phyloP scores from a whole-genome alignment of 2,888 invertebrate species.

The Tipula vernalis region DNA sequence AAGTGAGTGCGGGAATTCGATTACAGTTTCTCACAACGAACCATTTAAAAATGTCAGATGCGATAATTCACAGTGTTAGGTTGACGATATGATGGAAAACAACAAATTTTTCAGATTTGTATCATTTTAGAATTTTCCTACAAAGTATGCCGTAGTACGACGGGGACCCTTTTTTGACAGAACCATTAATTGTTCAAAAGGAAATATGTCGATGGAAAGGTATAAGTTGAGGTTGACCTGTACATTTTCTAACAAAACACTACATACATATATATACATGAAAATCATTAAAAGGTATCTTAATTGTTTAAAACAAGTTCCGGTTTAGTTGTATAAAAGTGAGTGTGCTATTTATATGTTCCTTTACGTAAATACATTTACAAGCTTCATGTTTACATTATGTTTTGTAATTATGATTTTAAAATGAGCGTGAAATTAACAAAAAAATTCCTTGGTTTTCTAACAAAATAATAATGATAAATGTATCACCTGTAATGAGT shows the following conservation, averaged over 20 bases:
- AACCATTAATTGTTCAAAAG: too few species aligned
- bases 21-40: too few species aligned
- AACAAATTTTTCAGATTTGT: too few species aligned
- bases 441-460: background rate
- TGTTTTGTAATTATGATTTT: background rate
- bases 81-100: too few species aligned
- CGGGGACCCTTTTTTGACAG: too few species aligned
- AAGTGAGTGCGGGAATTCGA: too few species aligned
- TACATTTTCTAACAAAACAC: background rate
- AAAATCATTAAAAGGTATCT: conserved; percentile 5
- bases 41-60: too few species aligned
- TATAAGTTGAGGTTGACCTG: background rate
- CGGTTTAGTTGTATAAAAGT: background rate
- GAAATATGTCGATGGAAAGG: background rate
- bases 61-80: too few species aligned
- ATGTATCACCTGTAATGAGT: background rate
- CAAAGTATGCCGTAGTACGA: too few species aligned
- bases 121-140: too few species aligned
- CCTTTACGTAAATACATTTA: background rate
- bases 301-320: background rate
- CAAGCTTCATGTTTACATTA: background rate
- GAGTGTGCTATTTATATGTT: background rate
- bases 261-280: background rate
- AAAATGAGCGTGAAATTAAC: background rate
- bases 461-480: background rate